Base-by-base conservation (phyloP, 2,888 invertebrate genomes). In the Xanthia togata region DNA sequence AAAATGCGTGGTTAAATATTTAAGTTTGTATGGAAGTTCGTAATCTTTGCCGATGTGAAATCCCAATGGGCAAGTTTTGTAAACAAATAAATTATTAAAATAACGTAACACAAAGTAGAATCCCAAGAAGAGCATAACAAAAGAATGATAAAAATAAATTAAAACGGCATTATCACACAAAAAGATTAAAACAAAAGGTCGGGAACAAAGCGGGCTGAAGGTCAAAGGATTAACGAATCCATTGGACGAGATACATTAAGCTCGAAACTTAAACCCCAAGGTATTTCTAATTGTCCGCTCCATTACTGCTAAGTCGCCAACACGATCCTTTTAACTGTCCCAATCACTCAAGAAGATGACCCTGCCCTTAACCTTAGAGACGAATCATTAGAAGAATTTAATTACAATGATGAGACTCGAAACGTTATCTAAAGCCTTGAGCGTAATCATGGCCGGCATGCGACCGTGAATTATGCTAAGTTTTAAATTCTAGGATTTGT, bases 301-400 rank as follows among this genome's bases (percentile, higher is more conserved):
- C 72, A 81, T 78, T 78, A 77, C 73, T 38, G 44, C 47, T 47
- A 35, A 73, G 83, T 83, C 63, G 64, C 67, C 50, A 57, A 55
- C 70, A 47, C 73, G 68, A 73, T 59, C 47, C 50, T 64, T 84
- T 76, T 73, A 85, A 82, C 65, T 57, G 41, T 55, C 62, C 26
- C 68, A 84, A 87, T 87, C 65, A 81, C 74, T 86, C 69, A 83
- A 81, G 77, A 38, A 76, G 76, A 87, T 73, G 64, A 65, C 64
- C 73, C 8, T 82, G 76, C 59, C 88, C 86, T 87, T 87, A 73
- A 81, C 84, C 82, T 86, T 74, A 73, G 76, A 76, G 79, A 75
- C 74, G 38, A 65, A 74, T 78, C 71, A 81, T 86, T 85, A 81
- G 67, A 83, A 79, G 67, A 78, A 72, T 72, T 76, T 82, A 71